Conservation (phyloP, 2,113 vertebrate species). For the Prionailurus bengalensis region DNA sequence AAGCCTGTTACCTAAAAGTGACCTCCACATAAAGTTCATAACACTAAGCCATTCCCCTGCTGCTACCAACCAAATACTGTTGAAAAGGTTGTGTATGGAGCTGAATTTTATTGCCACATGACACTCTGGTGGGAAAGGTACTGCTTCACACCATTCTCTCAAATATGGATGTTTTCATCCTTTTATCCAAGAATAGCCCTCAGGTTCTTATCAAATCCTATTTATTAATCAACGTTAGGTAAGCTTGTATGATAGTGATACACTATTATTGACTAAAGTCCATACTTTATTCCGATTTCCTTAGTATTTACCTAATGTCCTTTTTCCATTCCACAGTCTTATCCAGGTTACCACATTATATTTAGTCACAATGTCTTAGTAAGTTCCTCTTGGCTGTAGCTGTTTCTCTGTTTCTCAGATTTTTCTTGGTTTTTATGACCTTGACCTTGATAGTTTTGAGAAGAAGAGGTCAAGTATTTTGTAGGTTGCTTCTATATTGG, state of each 20-base stretch:
- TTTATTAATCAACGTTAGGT: not conserved
- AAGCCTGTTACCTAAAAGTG: not conserved
- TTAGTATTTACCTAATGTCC: not conserved
- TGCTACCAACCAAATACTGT: not conserved
- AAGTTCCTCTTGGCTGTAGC: not conserved
- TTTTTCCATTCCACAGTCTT: not conserved
- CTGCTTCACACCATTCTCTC: not conserved
- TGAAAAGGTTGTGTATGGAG: not conserved
- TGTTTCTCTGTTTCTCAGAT: slow-evolving; percentile 21
- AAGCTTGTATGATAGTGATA: not conserved
- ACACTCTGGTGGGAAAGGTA: not conserved
- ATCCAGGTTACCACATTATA: not conserved
- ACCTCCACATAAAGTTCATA: not conserved
- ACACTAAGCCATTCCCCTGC: not conserved
- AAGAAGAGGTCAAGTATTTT: not conserved
- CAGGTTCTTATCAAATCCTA: not conserved
- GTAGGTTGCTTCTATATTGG: not conserved
- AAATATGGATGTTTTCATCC: not conserved
- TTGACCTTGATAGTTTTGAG: not conserved
- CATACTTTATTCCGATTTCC: not conserved
- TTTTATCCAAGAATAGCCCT: not conserved
- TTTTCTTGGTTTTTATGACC: not conserved
- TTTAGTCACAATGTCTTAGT: not conserved
- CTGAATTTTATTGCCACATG: not conserved
- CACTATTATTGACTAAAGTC: not conserved